Evolutionary conservation across 2,113 vertebrate genomes (phyloP), one percentile per base, ranked within the genome.

Genomic region (Xenotilapia longispinis): DNA sequence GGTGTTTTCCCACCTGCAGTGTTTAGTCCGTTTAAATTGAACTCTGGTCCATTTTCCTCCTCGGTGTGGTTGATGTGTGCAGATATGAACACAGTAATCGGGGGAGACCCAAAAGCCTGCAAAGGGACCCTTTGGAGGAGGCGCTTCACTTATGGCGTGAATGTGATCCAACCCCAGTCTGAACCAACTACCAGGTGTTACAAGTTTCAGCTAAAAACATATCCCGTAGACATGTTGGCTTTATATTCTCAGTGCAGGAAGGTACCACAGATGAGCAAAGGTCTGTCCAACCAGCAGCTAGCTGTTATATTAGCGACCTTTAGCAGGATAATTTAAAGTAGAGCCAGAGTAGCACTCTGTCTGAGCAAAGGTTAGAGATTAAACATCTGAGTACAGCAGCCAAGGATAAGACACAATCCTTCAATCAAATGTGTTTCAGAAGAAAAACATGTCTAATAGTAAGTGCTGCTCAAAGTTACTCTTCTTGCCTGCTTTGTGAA

Each of bases 71-170:
- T 60, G 28, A 60, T 33, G 57, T 60, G 28, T 60, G 57, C 57
- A 60, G 57, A 33, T 60, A 60, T 33, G 5, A 60, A 33, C 28
- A 60, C 15, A 60, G 57, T 4, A 17, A 31, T 10, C 2, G 8
- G 8, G 8, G 14, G 57, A 31, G 14, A 17, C 14, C 57, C 8
- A 60, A 60, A 19, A 0, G 3, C 0, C 57, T 31, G 15, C 28
- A 33, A 0, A 0, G 0, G 1, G 1, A 60, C 57, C 28, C 5
- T 33, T 0, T 19, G 58, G 58, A 19, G 58, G 15, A 60, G 28
- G 28, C 15, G 28, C 26, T 11, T 33, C 28, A 63, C 1, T 63
- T 63, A 4, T 63, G 28, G 15, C 2, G 5, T 63, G 9, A 63
- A 11, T 63, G 58, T 63, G 58, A 33, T 19, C 28, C 28, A 33